A percentile compares a stretch with the other conserved stretches of the same genome.
Conservation (phyloP, 1,140 invertebrate species). For the Dendrolimus punctatus region DNA sequence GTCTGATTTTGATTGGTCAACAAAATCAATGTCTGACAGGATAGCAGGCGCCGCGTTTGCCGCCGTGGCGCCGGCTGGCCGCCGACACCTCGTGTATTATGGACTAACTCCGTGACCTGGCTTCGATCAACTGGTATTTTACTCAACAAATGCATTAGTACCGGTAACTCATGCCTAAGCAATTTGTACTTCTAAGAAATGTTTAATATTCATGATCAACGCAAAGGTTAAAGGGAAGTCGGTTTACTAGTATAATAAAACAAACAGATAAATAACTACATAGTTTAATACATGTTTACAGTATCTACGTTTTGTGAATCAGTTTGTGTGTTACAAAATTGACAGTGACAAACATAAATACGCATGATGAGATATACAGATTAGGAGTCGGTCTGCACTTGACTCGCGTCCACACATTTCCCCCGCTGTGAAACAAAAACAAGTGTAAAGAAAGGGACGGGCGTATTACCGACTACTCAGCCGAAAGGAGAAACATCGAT, state of each 20-base stretch:
- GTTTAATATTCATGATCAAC: conserved; percentile 29
- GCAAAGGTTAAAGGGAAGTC: conserved; percentile 11
- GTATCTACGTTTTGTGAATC: background rate
- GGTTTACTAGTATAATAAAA: background rate
- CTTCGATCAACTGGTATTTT: conserved; percentile 64
- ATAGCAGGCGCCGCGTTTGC: conserved; percentile 61
- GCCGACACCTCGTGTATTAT: conserved; percentile 68
- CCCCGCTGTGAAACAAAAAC: conserved; percentile 50
- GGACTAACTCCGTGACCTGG: conserved; percentile 65
- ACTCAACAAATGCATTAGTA: conserved; percentile 50
- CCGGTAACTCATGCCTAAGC: conserved; percentile 47
- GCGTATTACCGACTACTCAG: conserved; percentile 32
- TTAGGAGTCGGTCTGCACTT: conserved; percentile 25
- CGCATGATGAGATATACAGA: conserved; percentile 11
- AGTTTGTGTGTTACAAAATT: background rate
- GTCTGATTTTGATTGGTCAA: conserved; percentile 19
- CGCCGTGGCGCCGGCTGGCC: conserved; percentile 63
- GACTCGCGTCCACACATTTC: conserved; percentile 38
- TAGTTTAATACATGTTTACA: too few relatives aligned
- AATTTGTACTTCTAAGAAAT: conserved; percentile 38
- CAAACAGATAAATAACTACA: too few relatives aligned
- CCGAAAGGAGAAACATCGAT: conserved; percentile 60
- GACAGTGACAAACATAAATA: conserved; percentile 12
- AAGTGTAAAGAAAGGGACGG: conserved; percentile 55
- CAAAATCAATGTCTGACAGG: conserved; percentile 37